Conservation (phyloP, 2,113 vertebrate genomes). For the Cardinalis cardinalis region DNA sequence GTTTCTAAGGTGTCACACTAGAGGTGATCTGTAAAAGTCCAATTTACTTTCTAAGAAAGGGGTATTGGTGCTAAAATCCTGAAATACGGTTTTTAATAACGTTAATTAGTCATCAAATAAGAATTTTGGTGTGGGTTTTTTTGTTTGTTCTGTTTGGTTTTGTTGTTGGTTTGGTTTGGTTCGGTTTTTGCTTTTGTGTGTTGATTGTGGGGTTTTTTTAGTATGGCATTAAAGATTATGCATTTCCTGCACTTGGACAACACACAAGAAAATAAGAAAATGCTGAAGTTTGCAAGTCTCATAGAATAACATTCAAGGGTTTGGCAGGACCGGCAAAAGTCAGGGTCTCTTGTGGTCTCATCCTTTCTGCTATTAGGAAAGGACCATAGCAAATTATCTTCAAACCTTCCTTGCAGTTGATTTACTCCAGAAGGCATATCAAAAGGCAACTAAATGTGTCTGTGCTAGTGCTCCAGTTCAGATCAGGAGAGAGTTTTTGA, state of each 20-base stretch:
- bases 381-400: neutral
- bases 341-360: neutral
- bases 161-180: neutral
- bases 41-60: neutral
- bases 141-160: neutral
- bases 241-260: neutral
- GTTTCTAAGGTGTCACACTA: neutral
- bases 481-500: neutral
- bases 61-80: neutral
- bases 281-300: neutral
- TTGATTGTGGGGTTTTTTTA: neutral
- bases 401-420: neutral
- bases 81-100: neutral
- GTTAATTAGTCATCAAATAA: neutral
- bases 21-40: neutral
- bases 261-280: neutral
- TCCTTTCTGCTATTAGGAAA: neutral
- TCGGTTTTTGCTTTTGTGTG: rapidly evolving
- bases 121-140: neutral
- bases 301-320: neutral
- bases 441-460: neutral
- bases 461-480: neutral
- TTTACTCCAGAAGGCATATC: neutral
- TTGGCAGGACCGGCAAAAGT: neutral
- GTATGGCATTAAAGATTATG: neutral